These are phyloP conservation scores for Protomyctophum bolini DNA, from an alignment of 2,113 vertebrate species.

Conservation along the genomic window DNA sequence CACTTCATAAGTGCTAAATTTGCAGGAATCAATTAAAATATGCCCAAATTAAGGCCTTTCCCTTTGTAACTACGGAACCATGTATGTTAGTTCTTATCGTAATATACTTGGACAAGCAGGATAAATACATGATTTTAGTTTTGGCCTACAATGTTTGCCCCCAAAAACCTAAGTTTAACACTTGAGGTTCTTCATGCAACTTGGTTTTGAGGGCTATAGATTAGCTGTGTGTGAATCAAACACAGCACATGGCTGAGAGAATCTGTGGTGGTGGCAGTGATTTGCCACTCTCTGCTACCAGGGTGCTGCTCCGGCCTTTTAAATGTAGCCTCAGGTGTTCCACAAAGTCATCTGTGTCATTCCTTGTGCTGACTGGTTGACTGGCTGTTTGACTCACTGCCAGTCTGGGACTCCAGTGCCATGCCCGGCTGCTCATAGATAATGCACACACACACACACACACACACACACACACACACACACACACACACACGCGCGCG, in stretches of 20 bases:
- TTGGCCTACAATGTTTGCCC: too few species aligned
- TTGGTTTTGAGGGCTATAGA: constrained; percentile 32
- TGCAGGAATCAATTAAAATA: too few species aligned
- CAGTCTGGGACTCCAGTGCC: constrained; percentile 19
- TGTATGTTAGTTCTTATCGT: too few species aligned
- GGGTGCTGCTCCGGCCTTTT: constrained; percentile 33
- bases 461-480: neutral
- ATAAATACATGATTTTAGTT: too few species aligned
- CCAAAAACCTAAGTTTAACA: too few species aligned
- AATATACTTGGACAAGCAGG: too few species aligned
- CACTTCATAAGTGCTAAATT: too few species aligned
- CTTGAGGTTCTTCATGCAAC: too few species aligned
- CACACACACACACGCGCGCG: neutral
- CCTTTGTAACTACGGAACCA: too few species aligned
- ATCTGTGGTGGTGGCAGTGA: constrained; percentile 33
- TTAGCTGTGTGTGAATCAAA: constrained; percentile 42
- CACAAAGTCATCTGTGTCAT: constrained; percentile 50
- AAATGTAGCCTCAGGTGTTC: constrained; percentile 57
- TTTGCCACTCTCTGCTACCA: constrained; percentile 42
- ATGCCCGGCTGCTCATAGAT: constrained; percentile 20
- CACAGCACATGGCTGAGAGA: constrained; percentile 21
- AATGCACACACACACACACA: constrained; percentile 1
- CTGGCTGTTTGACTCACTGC: constrained; percentile 12
- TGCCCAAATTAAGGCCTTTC: too few species aligned
- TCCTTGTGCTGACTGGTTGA: neutral